Evolutionary conservation across 2,888 invertebrate species (phyloP), one percentile per base, ranked within the genome.

Genomic region (Bedellia somnulentella): DNA sequence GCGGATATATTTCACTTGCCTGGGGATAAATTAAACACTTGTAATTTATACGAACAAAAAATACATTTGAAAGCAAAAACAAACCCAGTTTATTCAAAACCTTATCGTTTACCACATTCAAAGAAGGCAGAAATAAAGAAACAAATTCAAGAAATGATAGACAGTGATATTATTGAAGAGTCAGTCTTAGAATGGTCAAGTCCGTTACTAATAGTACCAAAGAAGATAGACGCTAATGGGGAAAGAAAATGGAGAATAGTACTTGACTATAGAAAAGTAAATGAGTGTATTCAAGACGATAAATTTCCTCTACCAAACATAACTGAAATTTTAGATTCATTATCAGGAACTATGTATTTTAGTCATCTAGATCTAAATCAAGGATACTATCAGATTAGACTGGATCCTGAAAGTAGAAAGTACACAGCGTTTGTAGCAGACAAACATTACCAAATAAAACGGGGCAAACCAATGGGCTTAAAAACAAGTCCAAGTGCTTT

Each of bases 401-500:
- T 30, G 15, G n/a, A 30, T 16, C 11, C 12, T 11, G 31, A 35
- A 9, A 24, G 35, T 24, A 29, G 38, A 28, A 31, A 32, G 27
- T 37, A 33, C 24, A 39, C 38, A 14, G 35, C 36, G 3, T 40
- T 38, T 17, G 10, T 11, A 22, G 35, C 34, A 6, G 33, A 33
- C 6, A 18, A 28, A 5, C 38, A 36, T 12, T 41, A 37, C 21
- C 39, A 40, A 26, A 35, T 39, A 34, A 36, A 30, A 10, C 22
- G 35, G 24, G 22, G n/a, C n/a, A n/a, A 38, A 26, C 37, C 40
- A 6, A 37, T 37, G 36, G 36, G 39, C 3, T 27, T 40, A 10
- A 40, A 38, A 32, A 35, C 28, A n/a, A 36, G 36, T 23, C 39
- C 39, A 10, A 33, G 17, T 28, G 25, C 39, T 8, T 39, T 39